Evolutionary conservation across 2,888 invertebrate genomes (phyloP).

Genomic region (Dermolepida albohirtum): DNA sequence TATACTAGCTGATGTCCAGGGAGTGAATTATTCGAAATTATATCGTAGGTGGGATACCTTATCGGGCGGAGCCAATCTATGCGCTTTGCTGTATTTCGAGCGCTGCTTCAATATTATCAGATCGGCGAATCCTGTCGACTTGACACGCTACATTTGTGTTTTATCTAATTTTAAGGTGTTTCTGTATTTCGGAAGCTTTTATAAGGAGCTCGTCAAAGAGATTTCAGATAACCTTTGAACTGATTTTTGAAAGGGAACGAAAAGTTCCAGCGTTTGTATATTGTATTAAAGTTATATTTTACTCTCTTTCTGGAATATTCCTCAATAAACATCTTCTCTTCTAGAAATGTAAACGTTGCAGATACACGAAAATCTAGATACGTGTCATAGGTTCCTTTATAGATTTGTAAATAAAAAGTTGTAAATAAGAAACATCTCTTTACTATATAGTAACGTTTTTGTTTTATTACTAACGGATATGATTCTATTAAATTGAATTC

Average conservation of each 20-base stretch:
- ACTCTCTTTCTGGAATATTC: slow-evolving; percentile 11
- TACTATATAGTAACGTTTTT: no score
- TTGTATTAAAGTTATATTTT: slow-evolving; percentile 30
- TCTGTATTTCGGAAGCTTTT: slow-evolving; percentile 52
- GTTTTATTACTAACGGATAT: no score
- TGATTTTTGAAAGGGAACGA: slow-evolving; percentile 39
- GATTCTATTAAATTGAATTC: no score
- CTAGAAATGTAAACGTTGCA: slow-evolving; percentile 12
- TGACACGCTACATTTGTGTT: slow-evolving; percentile 59
- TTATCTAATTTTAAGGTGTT: slow-evolving; percentile 59
- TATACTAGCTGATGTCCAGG: slow-evolving; percentile 59
- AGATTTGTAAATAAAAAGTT: no score
- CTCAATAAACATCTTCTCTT: slow-evolving; percentile 21
- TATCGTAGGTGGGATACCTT: slow-evolving; percentile 57
- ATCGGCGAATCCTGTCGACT: slow-evolving; percentile 57
- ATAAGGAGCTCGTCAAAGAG: slow-evolving; percentile 43
- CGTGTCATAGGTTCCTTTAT: no score
- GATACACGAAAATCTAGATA: slow-evolving; percentile 4
- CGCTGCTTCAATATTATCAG: slow-evolving; percentile 57
- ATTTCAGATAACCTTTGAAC: slow-evolving; percentile 45
- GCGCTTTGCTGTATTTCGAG: slow-evolving; percentile 48
- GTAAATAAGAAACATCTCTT: no score
- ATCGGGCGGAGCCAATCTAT: slow-evolving; percentile 58
- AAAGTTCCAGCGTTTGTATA: slow-evolving; percentile 24
- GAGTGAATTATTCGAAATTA: slow-evolving; percentile 61